Conservation (phyloP, 2,113 vertebrate genomes). For the Dasyurus viverrinus region DNA sequence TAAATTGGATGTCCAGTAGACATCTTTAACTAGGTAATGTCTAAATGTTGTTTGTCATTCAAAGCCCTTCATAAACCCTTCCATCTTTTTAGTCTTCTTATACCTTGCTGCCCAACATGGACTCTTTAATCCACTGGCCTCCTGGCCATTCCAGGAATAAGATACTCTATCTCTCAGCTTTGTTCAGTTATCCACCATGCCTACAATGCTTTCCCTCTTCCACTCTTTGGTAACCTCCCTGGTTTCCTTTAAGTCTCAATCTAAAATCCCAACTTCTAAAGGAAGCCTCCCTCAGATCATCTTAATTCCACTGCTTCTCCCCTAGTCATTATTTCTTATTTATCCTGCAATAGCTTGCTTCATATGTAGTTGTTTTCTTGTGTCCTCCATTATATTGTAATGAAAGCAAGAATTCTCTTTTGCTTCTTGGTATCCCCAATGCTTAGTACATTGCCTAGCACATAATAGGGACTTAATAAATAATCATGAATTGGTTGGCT, state of each 20-base stretch:
- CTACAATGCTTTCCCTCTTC: not conserved
- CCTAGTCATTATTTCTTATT: not conserved
- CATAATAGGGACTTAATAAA: not conserved
- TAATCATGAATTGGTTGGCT: not conserved
- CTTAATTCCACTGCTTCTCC: not conserved
- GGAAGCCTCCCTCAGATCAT: not conserved
- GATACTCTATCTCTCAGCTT: not conserved
- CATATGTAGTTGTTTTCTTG: not conserved
- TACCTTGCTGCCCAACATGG: not conserved
- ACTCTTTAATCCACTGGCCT: not conserved
- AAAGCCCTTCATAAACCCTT: not conserved
- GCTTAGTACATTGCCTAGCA: not conserved
- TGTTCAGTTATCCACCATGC: not conserved
- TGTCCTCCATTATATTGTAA: not conserved
- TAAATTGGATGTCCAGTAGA: not conserved
- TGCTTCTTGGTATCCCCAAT: not conserved
- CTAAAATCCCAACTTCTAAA: not conserved
- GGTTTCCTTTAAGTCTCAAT: not conserved
- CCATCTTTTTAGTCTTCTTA: not conserved
- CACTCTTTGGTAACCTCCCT: not conserved
- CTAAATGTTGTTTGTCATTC: too few relatives aligned
- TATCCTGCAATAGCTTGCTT: not conserved
- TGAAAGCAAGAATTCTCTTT: not conserved
- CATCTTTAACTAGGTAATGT: not conserved
- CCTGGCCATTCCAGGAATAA: not conserved